These are phyloP conservation scores for Abscondita cerata DNA, from an alignment of 2,888 invertebrate species.

Conservation along the genomic window DNA sequence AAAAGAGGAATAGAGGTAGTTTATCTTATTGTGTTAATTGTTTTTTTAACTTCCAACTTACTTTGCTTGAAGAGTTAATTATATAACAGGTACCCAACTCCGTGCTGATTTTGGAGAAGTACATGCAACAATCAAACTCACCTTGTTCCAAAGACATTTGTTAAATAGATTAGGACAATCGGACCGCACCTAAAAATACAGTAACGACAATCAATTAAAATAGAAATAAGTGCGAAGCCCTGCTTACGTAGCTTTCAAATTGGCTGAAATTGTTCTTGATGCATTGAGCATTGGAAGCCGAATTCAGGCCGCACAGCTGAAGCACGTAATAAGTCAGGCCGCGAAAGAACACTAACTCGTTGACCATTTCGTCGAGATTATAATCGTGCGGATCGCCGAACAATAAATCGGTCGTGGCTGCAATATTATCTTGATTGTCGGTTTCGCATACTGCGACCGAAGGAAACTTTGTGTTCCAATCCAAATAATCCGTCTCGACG, in stretches of 20 bases:
- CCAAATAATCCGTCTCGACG: constrained; percentile 74
- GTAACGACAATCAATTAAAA: no score
- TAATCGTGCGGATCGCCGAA: constrained; percentile 72
- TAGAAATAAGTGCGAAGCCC: no score
- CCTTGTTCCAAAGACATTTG: constrained; percentile 69
- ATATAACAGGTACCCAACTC: constrained; percentile 73
- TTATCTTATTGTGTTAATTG: no score
- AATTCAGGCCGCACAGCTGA: constrained; percentile 64
- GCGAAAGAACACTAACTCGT: constrained; percentile 73
- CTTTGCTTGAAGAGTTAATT: constrained; percentile 70
- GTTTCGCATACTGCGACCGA: constrained; percentile 75
- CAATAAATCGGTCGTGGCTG: constrained; percentile 67
- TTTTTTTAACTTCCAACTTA: no score
- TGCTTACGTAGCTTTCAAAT: constrained; percentile 37
- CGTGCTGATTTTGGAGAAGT: constrained; percentile 70
- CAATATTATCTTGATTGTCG: constrained; percentile 68
- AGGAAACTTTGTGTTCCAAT: constrained; percentile 78
- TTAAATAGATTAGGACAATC: constrained; percentile 63
- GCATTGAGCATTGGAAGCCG: constrained; percentile 55
- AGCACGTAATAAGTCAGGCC: constrained; percentile 72
- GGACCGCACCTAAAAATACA: no score
- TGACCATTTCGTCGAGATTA: constrained; percentile 73
- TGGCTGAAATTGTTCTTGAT: constrained; percentile 39
- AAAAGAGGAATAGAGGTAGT: no score
- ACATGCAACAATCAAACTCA: constrained; percentile 69